A percentile compares a stretch with the other conserved stretches of the same genome.
Conservation (phyloP, 2,113 vertebrate genomes). For the Neolamprologus caudopunctatus region DNA sequence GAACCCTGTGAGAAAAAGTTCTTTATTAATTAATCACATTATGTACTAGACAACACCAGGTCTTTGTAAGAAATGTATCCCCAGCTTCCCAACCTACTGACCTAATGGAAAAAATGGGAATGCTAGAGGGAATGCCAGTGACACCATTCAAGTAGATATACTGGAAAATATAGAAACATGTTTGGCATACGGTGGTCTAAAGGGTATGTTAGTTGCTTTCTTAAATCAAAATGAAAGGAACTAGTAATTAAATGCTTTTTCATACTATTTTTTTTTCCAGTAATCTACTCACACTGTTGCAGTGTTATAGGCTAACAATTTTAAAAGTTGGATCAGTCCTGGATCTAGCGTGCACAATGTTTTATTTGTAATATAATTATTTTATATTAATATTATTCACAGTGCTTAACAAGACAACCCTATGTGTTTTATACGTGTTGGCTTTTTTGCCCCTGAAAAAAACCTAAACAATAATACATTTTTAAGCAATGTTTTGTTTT, state of each 20-base stretch:
- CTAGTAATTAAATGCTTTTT: not conserved
- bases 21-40: not conserved
- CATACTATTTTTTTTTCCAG: not conserved
- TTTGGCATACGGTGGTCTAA: not conserved
- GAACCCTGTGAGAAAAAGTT: conserved; percentile 76
- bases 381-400: not conserved
- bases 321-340: not conserved
- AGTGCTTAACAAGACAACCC: not conserved
- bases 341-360: not conserved
- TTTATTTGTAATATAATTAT: not conserved
- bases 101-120: not conserved
- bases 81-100: not conserved
- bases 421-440: not conserved
- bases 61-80: not conserved
- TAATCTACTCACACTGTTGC: not conserved
- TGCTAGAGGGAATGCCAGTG: not conserved
- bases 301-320: not conserved
- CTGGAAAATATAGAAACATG: not conserved
- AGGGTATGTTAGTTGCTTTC: not conserved
- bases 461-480: not conserved
- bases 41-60: not conserved
- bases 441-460: not conserved
- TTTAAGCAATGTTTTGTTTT: not conserved
- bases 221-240: not conserved
- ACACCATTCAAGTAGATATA: not conserved